Conservation (phyloP, 1,140 invertebrate species). For the Pteromalus puparum region DNA sequence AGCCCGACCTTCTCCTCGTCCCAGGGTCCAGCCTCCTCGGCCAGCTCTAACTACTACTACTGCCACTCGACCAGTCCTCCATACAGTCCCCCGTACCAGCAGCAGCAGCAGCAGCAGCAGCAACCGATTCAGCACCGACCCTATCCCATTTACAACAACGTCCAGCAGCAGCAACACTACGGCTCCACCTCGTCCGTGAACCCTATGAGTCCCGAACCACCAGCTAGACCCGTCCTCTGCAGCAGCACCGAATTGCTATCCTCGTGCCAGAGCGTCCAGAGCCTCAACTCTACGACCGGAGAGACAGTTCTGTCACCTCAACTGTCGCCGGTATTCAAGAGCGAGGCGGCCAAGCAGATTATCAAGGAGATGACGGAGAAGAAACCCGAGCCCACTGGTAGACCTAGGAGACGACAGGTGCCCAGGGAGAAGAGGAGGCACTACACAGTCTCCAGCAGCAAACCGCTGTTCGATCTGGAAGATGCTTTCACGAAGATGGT, state of each 20-base stretch:
- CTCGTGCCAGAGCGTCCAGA: slow-evolving; percentile 25
- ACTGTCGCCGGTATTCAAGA: slow-evolving; percentile 84
- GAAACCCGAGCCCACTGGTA: slow-evolving; percentile 57
- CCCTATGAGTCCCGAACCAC: slow-evolving; percentile 36
- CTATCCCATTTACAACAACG: slow-evolving; percentile 37
- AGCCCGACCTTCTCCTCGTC: slow-evolving; percentile 65
- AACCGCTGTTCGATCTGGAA: slow-evolving; percentile 73
- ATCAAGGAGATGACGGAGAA: slow-evolving; percentile 86
- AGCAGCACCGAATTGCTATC: slow-evolving; percentile 34
- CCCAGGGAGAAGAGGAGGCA: slow-evolving; percentile 89
- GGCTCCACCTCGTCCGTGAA: slow-evolving; percentile 2
- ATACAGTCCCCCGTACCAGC: slow-evolving; percentile 61
- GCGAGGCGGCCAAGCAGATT: slow-evolving; percentile 88
- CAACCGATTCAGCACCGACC: not conserved
- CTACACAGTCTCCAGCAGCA: slow-evolving; percentile 88
- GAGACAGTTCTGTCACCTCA: slow-evolving; percentile 63
- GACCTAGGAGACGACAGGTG: slow-evolving; percentile 78
- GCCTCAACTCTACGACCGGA: not conserved
- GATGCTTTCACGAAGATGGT: slow-evolving; percentile 71
- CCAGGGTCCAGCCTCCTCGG: slow-evolving; percentile 54
- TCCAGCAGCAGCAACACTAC: slow-evolving; percentile 35
- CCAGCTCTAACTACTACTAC: slow-evolving; percentile 38
- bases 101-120: not conserved
- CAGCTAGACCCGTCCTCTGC: not conserved
- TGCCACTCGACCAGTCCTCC: slow-evolving; percentile 64